Percentiles rank a stretch among this genome's conserved stretches.
These are phyloP conservation scores for Nomada lathburiana DNA, from an alignment of 2,888 invertebrate species.

Conservation along the genomic window DNA sequence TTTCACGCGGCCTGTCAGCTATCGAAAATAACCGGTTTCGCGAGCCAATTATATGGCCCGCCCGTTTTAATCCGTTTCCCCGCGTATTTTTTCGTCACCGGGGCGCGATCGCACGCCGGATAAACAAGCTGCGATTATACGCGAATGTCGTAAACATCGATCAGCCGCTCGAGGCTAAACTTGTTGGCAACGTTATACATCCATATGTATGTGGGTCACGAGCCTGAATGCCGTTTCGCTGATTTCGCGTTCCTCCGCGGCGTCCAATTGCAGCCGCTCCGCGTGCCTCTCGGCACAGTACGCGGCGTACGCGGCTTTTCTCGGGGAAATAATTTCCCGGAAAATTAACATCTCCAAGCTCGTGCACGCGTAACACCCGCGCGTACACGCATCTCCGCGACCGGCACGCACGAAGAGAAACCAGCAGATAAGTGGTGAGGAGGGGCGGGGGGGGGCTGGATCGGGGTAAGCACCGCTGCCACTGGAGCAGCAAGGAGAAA, in stretches of 20 bases:
- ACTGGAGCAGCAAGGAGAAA: constrained; percentile 30
- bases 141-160: no score
- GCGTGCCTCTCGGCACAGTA: constrained; percentile 26
- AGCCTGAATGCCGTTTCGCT: constrained; percentile 14
- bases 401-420: constrained; percentile 61
- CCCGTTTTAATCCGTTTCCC: neutral
- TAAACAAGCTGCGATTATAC: neutral
- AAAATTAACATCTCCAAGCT: constrained; percentile 77
- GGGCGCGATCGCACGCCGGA: neutral
- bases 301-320: constrained; percentile 62
- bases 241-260: constrained; percentile 20
- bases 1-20: neutral
- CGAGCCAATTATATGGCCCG: neutral
- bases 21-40: constrained; percentile 4
- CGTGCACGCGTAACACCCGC: constrained; percentile 61
- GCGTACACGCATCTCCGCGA: constrained; percentile 50
- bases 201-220: constrained; percentile 24
- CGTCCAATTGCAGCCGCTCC: constrained; percentile 13
- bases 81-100: neutral
- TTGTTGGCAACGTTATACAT: neutral
- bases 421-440: constrained; percentile 62
- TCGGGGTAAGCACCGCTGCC: constrained; percentile 28
- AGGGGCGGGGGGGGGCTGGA: constrained; percentile 46
- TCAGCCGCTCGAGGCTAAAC: neutral
- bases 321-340: constrained; percentile 78